A percentile compares a stretch with the other conserved stretches of the same genome.
Evolutionary conservation across 2,113 vertebrate genomes (phyloP).

Genomic region (Leucosticte australis): DNA sequence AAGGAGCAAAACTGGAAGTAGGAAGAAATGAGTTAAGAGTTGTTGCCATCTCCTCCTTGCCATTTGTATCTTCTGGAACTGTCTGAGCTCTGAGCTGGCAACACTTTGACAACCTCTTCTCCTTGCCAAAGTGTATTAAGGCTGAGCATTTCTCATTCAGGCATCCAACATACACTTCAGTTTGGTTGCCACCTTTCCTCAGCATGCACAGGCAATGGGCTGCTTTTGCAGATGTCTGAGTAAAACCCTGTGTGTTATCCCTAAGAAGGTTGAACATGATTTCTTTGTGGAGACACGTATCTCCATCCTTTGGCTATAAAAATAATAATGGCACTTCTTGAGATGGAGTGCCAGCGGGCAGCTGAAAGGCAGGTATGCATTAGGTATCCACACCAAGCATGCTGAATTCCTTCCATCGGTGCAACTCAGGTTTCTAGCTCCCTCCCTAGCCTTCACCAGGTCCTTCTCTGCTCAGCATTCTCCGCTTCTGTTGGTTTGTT

Average conservation of each 20-base stretch:
- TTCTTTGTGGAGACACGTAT: neutral
- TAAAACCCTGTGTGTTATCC: neutral
- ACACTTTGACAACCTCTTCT: neutral
- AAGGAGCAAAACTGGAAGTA: neutral
- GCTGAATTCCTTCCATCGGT: neutral
- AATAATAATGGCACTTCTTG: neutral
- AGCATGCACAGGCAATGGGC: neutral
- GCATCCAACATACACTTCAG: neutral
- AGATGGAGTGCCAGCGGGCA: neutral
- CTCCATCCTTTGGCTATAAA: neutral
- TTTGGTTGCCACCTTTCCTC: neutral
- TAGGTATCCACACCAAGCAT: neutral
- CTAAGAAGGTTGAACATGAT: neutral
- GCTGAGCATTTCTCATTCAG: neutral
- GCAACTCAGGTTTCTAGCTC: neutral
- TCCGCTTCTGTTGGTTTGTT: neutral
- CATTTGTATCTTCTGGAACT: neutral
- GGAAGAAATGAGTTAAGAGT: neutral
- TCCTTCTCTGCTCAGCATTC: neutral
- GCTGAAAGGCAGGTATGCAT: neutral
- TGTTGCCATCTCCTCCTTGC: neutral
- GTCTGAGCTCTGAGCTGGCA: neutral
- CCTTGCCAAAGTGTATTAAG: neutral
- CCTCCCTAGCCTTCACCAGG: neutral
- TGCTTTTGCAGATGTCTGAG: neutral